Conservation (phyloP, 2,888 invertebrate species). For the Pseudococcus jackbeardsleyi region DNA sequence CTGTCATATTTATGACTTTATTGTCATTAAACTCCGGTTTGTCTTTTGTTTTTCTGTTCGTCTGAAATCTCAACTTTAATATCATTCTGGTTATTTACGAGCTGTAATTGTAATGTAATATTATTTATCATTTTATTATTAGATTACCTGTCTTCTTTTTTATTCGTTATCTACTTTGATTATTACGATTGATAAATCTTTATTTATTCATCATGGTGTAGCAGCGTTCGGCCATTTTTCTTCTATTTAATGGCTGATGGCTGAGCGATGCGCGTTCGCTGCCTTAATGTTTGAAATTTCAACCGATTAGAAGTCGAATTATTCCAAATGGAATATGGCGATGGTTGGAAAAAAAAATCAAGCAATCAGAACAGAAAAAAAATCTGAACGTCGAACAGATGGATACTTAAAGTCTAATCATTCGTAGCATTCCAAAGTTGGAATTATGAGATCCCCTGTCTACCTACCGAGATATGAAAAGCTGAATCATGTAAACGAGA, state of each 20-base stretch:
- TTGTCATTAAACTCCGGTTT: slow-evolving; percentile 60
- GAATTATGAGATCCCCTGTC: too few species aligned
- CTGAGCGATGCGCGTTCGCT: background rate
- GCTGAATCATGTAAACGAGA: slow-evolving; percentile 49
- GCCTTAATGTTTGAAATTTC: background rate
- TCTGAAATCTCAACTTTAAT: slow-evolving; percentile 63
- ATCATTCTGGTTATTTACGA: slow-evolving; percentile 64
- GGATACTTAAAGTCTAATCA: background rate
- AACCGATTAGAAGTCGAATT: background rate
- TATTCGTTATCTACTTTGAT: slow-evolving; percentile 61
- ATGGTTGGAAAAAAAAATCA: background rate
- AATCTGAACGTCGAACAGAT: background rate
- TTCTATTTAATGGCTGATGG: slow-evolving; percentile 52
- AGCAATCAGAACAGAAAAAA: background rate
- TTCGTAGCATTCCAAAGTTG: background rate
- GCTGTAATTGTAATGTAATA: slow-evolving; percentile 64
- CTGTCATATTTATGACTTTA: slow-evolving; percentile 64
- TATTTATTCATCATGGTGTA: slow-evolving; percentile 59
- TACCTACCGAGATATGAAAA: background rate
- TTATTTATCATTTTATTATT: slow-evolving; percentile 65
- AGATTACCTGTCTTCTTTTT: slow-evolving; percentile 63
- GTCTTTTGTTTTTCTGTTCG: slow-evolving; percentile 59
- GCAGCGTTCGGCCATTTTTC: slow-evolving; percentile 43
- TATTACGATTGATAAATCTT: slow-evolving; percentile 64
- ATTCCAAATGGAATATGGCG: background rate